Evolutionary conservation across 2,113 vertebrate species (phyloP), one percentile per base, ranked within the genome.

Genomic region (Carassius carassius): DNA sequence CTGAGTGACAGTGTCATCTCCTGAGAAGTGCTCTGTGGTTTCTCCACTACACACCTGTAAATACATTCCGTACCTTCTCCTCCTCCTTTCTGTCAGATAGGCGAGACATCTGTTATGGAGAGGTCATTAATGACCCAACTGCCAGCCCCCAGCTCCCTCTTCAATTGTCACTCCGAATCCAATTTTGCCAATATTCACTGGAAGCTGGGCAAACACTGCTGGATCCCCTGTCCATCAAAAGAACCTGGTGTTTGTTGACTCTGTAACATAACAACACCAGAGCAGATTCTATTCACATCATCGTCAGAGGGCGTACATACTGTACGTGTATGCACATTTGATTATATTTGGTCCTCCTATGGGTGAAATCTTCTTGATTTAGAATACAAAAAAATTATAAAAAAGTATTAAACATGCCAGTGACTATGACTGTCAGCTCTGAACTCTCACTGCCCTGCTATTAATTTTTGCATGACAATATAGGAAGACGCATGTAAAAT

Each of bases 91-190:
- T 86, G 77, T 86, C 84, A 88, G 51, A 76, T 81, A 47, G 54
- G 29, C 25, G 44, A 72, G 65, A 80, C 78, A 72, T n/a, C 77
- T 78, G 81, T 54, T 80, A 76, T 41, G 54, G 87, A 81, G 72
- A 63, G 81, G 81, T 60, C 84, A 84, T 88, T 88, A 88, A 86
- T 88, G 84, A 84, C 81, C 60, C 70, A 72, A 54, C 87, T 81
- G 76, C 84, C 76, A 41, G 70, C 58, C 58, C 54, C 47, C 60
- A 79, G 80, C 67, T 47, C 47, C 29, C 47, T 44, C 49, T 76
- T 86, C 65, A 62, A 80, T 86, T 86, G 44, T 60, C 84, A 84
- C 75, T 81, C 76, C 35, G n/a, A 73, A 81, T 86, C 25, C 35
- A 12, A 63, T 75, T 82, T 88, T 19, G 78, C 10, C 23, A 69